A percentile compares a stretch with the other conserved stretches of the same genome.
These are phyloP conservation scores for Zeus faber DNA, from an alignment of 2,113 vertebrate species.

Conservation along the genomic window DNA sequence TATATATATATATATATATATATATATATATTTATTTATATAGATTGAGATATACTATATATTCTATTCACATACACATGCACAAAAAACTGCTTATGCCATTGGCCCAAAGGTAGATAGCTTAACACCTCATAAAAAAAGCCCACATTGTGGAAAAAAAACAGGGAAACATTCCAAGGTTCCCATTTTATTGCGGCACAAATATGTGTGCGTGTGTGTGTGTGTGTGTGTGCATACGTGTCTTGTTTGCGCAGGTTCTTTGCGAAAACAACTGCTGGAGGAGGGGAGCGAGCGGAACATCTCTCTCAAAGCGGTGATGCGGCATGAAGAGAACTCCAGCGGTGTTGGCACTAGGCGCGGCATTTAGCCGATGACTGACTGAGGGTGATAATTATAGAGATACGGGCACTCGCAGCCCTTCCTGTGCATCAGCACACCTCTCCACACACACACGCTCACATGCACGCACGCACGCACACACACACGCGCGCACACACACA, in stretches of 20 bases:
- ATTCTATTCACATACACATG: no score
- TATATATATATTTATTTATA: no score
- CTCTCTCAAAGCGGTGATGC: no score
- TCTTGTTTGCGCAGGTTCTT: constrained; percentile 9
- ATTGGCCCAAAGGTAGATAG: neutral
- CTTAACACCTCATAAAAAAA: constrained; percentile 9
- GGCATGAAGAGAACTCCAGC: no score
- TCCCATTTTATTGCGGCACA: constrained; percentile 29
- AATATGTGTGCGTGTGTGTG: constrained; percentile 1
- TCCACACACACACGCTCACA: constrained; percentile 46
- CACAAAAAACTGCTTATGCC: constrained; percentile 1
- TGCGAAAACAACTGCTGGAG: constrained; percentile 42
- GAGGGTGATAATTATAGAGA: constrained; percentile 64
- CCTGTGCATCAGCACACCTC: constrained; percentile 53
- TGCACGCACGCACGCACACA: constrained; percentile 13
- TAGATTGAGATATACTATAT: no score
- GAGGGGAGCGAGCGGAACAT: no score
- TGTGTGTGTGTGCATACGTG: constrained; percentile 6
- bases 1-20: no score
- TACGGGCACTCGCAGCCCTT: constrained; percentile 58
- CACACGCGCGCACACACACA: constrained; percentile 22
- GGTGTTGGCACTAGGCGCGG: no score
- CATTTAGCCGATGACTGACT: constrained; percentile 37
- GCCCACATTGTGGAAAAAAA: constrained; percentile 19
- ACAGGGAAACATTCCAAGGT: constrained; percentile 1